These are phyloP conservation scores for Chironex yamaguchii DNA, from an alignment of 30 jellyfish, hydroid and myxozoan genomes.

Conservation along the genomic window DNA sequence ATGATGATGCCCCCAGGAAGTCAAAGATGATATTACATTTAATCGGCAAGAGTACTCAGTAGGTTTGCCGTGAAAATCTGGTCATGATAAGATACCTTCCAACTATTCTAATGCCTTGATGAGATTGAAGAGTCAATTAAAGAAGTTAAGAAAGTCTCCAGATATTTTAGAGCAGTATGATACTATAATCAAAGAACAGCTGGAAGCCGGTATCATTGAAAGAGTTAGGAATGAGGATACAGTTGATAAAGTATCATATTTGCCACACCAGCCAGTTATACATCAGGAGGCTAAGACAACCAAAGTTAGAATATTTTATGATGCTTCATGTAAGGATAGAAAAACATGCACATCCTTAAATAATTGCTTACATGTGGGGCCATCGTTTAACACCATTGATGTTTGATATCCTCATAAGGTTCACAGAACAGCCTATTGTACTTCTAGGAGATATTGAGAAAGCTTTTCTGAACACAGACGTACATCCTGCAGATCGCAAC, in stretches of 20 bases:
- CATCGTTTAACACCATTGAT: background rate
- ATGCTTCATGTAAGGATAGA: conserved; percentile 5
- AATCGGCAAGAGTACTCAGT: conserved; percentile 53
- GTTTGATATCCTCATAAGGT: conserved; percentile 2
- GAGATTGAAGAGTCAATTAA: background rate
- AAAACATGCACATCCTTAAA: background rate
- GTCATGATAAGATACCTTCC: conserved; percentile 46
- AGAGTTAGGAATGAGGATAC: background rate
- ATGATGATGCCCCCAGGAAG: conserved; percentile 52
- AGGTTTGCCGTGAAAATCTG: conserved; percentile 70
- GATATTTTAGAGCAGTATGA: conserved; percentile 10
- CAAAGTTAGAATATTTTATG: conserved; percentile 42
- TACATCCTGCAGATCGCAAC: conserved; percentile 21
- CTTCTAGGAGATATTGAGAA: conserved; percentile 19
- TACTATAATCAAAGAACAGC: background rate
- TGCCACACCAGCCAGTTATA: conserved; percentile 63
- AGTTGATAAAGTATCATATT: background rate
- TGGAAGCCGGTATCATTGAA: conserved; percentile 50
- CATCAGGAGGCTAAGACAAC: conserved; percentile 25
- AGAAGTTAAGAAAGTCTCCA: conserved; percentile 16
- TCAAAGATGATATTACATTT: conserved; percentile 32
- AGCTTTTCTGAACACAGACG: conserved; percentile 24
- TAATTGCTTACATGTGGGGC: conserved; percentile 37
- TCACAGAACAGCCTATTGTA: background rate
- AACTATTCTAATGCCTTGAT: background rate